Conservation (phyloP, 2,113 vertebrate genomes). For the Cyphomyrus discorhynchus region DNA sequence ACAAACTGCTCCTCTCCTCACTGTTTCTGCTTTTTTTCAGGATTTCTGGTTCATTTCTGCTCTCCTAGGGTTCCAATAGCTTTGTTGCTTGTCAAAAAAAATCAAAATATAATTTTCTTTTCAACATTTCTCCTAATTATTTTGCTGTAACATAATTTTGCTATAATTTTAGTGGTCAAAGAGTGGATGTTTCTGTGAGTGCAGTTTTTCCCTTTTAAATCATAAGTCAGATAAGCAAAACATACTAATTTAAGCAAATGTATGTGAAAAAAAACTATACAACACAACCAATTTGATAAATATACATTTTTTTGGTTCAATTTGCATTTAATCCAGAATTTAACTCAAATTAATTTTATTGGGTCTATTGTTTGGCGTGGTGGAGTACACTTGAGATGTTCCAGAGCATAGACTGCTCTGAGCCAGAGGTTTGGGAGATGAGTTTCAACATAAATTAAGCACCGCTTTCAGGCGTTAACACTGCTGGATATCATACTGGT, state of each 20-base stretch:
- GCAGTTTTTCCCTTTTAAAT: neutral
- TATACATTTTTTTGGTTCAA: neutral
- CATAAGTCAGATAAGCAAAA: neutral
- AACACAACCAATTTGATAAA: neutral
- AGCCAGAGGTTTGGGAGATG: neutral
- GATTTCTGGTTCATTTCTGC: too few species aligned
- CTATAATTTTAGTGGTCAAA: neutral
- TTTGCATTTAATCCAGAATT: neutral
- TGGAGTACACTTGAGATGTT: neutral
- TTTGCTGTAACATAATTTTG: neutral
- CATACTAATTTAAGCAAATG: neutral
- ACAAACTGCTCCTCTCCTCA: too few species aligned
- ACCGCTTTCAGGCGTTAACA: neutral
- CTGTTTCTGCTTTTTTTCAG: too few species aligned
- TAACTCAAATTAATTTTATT: neutral
- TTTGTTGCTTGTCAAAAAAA: neutral
- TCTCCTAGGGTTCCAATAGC: neutral
- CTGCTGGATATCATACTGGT: neutral
- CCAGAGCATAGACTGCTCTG: neutral
- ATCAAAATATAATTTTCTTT: neutral
- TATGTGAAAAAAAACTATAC: neutral
- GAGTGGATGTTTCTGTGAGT: neutral
- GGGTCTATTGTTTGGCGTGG: neutral
- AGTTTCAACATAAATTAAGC: neutral
- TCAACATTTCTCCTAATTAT: neutral